Evolutionary conservation across 2,888 invertebrate genomes (phyloP).

Genomic region (Pachycephus smyrnensis): DNA sequence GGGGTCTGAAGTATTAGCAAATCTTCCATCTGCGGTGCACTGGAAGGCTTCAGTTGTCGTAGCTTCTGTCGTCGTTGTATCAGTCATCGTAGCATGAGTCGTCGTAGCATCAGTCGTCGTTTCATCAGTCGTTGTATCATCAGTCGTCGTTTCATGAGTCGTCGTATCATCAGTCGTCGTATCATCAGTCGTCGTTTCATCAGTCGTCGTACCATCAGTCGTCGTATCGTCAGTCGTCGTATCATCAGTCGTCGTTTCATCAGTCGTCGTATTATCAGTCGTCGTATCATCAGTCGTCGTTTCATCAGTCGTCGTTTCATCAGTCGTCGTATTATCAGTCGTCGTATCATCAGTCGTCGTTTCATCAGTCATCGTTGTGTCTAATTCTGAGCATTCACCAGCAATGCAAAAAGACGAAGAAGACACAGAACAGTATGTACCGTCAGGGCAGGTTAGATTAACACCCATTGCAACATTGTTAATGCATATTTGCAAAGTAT

Average conservation of each 20-base stretch:
- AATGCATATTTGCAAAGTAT: slow-evolving; percentile 10
- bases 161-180: neutral
- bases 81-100: neutral
- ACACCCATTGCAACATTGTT: neutral
- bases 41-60: slow-evolving; percentile 13
- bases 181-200: neutral
- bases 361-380: neutral
- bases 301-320: neutral
- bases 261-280: neutral
- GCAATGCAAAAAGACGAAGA: slow-evolving; percentile 8
- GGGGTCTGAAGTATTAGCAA: slow-evolving; percentile 19
- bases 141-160: neutral
- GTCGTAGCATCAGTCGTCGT: neutral
- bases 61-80: neutral
- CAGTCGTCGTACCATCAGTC: neutral
- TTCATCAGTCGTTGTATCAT: neutral
- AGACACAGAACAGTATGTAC: slow-evolving; percentile 11
- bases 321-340: neutral
- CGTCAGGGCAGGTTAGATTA: slow-evolving; percentile 11
- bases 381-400: slow-evolving; percentile 1
- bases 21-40: slow-evolving; percentile 29
- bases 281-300: neutral
- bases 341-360: neutral
- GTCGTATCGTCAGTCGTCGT: neutral
- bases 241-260: neutral